phyloP scores from a whole-genome alignment of 2,797 vertebrate species.

The Harpagifer antarcticus region DNA sequence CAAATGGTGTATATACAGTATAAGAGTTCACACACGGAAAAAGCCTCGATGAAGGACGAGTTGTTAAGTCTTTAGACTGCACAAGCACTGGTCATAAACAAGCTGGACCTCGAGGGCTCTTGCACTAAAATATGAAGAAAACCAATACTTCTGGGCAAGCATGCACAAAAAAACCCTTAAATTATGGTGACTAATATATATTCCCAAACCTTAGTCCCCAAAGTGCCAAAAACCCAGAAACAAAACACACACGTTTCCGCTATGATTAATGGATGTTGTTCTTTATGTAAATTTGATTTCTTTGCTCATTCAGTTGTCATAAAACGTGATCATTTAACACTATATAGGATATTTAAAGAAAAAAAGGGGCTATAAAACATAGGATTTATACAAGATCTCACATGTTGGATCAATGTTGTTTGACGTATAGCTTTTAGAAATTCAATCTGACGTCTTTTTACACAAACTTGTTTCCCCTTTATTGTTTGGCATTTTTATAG shows the following conservation, averaged over 20 bases:
- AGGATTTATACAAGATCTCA: background rate
- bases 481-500: background rate
- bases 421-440: conserved; percentile 25
- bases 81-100: conserved; percentile 50
- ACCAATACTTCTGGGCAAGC: conserved; percentile 7
- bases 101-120: conserved; percentile 43
- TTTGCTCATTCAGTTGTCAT: conserved; percentile 15
- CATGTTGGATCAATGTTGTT: conserved; percentile 19
- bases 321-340: conserved; percentile 28
- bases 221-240: background rate
- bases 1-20: conserved; percentile 50
- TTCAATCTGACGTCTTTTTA: conserved; percentile 27
- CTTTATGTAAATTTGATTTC: conserved; percentile 40
- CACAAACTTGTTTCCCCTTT: conserved; percentile 28
- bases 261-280: conserved; percentile 22
- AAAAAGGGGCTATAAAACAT: background rate
- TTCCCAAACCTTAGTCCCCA: background rate
- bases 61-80: conserved; percentile 41
- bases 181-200: conserved; percentile 10
- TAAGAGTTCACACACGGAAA: conserved; percentile 41
- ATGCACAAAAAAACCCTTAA: conserved; percentile 8
- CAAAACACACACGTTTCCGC: background rate
- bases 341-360: background rate
- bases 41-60: conserved; percentile 36
- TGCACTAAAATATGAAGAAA: conserved; percentile 36